Evolutionary conservation across 2,888 invertebrate genomes (phyloP), one percentile per base, ranked within the genome.

Genomic region (Periphyllus acericola): DNA sequence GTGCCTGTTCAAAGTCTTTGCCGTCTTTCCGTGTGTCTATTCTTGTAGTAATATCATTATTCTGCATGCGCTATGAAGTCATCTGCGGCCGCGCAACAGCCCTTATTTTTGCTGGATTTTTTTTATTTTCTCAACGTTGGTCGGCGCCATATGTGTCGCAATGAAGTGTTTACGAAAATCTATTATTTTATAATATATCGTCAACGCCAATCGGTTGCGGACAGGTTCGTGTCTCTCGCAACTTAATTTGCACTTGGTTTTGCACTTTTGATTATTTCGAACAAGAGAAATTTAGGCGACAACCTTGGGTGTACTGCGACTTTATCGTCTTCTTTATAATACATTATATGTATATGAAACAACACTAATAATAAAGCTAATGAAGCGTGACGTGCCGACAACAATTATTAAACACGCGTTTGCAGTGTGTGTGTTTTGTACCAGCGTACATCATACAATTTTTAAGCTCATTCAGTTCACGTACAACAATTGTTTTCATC

Each of bases 341-440:
- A 36, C 80, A 80, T 80, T 60, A 68, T 60, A 68, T 29, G 14
- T 52, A 52, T 19, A 52, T 34, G 82, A 71, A 82, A 21, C 14
- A 71, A 25, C 9, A 75, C 52, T 72, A 36, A 83, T 83, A 74
- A 83, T 83, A 83, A 83, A 83, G 72, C 72, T 83, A 83, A 83
- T 83, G 83, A 83, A 83, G 74, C 74, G n/a, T 72, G 46, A 52
- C 82, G n/a, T n/a, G 71, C 72, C 36, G 71, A 74, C 74, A 72
- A 74, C n/a, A 29, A 74, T 52, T 36, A 74, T 52, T 36, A 74
- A 74, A 83, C 72, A 4, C 55, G 3, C 14, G n/a, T 32, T n/a
- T n/a, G n/a, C n/a, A n/a, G 71, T 29, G 14, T 66, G n/a, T 66
- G 11, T 46, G 14, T 46, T 14, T 46, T 46, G 46, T 14, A 3